These are phyloP conservation scores for Tachycineta bicolor DNA, from an alignment of 2,113 vertebrate genomes.

Conservation along the genomic window DNA sequence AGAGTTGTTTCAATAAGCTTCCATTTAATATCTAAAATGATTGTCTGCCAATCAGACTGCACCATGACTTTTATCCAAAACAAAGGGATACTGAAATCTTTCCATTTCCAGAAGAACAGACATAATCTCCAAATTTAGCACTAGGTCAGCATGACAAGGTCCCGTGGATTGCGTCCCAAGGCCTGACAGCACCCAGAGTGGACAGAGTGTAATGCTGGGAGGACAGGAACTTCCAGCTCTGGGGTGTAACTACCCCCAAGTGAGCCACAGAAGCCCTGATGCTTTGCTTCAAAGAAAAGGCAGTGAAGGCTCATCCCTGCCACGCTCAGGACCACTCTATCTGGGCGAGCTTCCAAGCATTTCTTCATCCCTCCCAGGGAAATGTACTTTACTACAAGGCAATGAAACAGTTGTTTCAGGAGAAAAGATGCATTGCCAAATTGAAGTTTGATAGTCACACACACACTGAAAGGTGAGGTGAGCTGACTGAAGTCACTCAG, in stretches of 20 bases:
- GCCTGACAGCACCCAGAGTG: accelerated
- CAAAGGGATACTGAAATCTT: neutral
- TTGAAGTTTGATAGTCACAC: neutral
- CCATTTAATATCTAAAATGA: neutral
- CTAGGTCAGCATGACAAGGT: neutral
- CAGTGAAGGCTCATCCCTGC: neutral
- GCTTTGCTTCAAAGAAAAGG: neutral
- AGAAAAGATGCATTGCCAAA: neutral
- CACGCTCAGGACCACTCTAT: neutral
- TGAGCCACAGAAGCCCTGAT: neutral
- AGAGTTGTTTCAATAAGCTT: neutral
- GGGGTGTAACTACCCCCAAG: accelerated
- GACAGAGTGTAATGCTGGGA: neutral
- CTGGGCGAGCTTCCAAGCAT: neutral
- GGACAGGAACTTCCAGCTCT: accelerated
- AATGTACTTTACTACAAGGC: neutral
- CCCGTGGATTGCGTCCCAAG: neutral
- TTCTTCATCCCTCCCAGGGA: neutral
- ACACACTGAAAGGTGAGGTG: neutral
- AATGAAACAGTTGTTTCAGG: neutral
- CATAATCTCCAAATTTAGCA: neutral
- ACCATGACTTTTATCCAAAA: neutral
- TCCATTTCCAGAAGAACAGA: neutral
- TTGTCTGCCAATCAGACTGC: neutral
- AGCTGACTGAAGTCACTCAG: neutral